phyloP scores from a whole-genome alignment of 2,888 invertebrate genomes.

The Ormyrus pomaceus region DNA sequence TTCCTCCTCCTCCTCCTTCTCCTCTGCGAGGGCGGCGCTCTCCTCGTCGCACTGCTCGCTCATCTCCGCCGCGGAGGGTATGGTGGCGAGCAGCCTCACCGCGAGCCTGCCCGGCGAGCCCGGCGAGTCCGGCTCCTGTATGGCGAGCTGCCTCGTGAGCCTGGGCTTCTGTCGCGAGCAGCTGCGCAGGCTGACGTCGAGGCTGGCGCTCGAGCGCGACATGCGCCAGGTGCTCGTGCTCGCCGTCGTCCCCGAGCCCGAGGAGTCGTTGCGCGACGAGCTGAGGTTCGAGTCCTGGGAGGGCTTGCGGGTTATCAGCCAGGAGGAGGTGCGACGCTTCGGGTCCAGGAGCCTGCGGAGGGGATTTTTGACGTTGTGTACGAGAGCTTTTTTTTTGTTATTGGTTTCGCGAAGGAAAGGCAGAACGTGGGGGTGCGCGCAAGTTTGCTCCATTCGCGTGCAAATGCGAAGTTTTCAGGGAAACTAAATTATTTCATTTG shows the following conservation, averaged over 20 bases:
- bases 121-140: slow-evolving; percentile 86
- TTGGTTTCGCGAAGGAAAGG: too few species aligned
- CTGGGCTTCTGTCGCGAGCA: slow-evolving; percentile 80
- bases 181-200: slow-evolving; percentile 75
- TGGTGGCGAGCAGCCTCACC: slow-evolving; percentile 83
- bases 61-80: slow-evolving; percentile 85
- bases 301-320: slow-evolving; percentile 93
- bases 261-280: slow-evolving; percentile 93
- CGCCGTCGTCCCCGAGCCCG: slow-evolving; percentile 91
- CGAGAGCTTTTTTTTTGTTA: too few species aligned
- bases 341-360: slow-evolving; percentile 48
- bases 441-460: too few species aligned
- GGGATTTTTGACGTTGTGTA: too few species aligned
- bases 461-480: too few species aligned
- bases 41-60: slow-evolving; percentile 82
- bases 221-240: slow-evolving; percentile 94
- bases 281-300: slow-evolving; percentile 95
- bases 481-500: too few species aligned
- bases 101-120: slow-evolving; percentile 78
- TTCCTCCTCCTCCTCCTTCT: slow-evolving; percentile 22
- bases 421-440: too few species aligned
- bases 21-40: slow-evolving; percentile 42
- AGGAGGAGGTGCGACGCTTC: slow-evolving; percentile 89
- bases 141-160: slow-evolving; percentile 87
- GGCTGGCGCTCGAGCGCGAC: slow-evolving; percentile 88